These are phyloP conservation scores for Pholis gunnellus DNA, from an alignment of 2,113 vertebrate species.

Conservation along the genomic window DNA sequence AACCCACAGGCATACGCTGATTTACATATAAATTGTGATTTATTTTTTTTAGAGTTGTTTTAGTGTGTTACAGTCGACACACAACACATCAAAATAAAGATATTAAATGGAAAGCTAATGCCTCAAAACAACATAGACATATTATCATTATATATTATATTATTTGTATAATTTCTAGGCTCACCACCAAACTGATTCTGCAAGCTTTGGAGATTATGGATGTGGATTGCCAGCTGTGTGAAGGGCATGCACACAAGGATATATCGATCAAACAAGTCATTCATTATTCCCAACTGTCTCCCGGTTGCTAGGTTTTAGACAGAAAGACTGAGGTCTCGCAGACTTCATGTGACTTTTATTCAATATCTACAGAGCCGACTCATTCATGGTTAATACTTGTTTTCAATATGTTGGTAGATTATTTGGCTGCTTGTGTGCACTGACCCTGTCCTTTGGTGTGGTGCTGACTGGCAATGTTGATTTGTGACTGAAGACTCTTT, in stretches of 20 bases:
- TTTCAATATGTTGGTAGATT: background rate
- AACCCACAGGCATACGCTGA: background rate
- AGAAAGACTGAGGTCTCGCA: background rate
- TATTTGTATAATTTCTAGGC: background rate
- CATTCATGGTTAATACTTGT: background rate
- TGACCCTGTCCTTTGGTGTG: background rate
- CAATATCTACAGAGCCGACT: background rate
- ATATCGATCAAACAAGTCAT: conserved; percentile 38
- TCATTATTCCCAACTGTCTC: conserved; percentile 23
- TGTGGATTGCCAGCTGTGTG: conserved; percentile 24
- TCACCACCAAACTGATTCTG: background rate
- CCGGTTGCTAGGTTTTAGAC: conserved; percentile 27
- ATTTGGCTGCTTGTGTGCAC: conserved; percentile 1
- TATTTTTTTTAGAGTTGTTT: background rate
- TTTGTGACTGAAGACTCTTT: conserved; percentile 23
- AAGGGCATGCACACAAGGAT: conserved; percentile 24
- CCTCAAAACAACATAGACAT: background rate
- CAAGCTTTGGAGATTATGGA: conserved; percentile 3
- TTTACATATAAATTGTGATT: conserved; percentile 19
- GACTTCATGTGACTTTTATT: conserved; percentile 16
- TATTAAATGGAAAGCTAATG: conserved; percentile 1
- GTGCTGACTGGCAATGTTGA: conserved; percentile 4
- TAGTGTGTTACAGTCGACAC: background rate
- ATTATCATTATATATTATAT: too few relatives aligned
- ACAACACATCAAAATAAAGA: background rate